Base-by-base conservation (phyloP, 1,140 invertebrate species). In the Callitettix versicolor region DNA sequence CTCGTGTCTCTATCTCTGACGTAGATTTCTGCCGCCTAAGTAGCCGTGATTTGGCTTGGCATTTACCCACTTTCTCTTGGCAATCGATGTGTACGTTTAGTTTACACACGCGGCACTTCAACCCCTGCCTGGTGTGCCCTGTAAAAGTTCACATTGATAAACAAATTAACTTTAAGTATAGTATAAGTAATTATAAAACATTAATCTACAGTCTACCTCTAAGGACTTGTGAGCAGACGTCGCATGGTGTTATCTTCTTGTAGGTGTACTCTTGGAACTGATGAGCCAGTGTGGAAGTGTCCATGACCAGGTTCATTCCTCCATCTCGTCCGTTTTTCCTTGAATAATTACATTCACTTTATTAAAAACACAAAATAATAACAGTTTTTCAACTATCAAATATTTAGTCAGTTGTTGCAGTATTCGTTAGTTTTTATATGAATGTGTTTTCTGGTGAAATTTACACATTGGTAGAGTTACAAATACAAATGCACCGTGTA, bases 241-340 rank as follows among this genome's bases (percentile, higher is more conserved):
- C 91, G 70, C 91, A 95, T 5, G 91, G 88, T 14, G 91, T 93
- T 60, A 95, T 93, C 72, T 94, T 95, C 71, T 93, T 92, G 69
- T 94, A 95, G 1, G 91, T 95, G 68, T 95, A 91, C 69, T 95
- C 91, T 69, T 91, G 85, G 74, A 93, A 89, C 61, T 86, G 81
- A 69, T 95, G 91, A 34, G 75, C 75, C 11, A n/a, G n/a, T n/a
- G n/a, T n/a, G n/a, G 78, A 75, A 60, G 84, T 79, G 46, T 64
- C 57, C 43, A 76, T 72, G 47, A 72, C 76, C 53, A 76, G 72
- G 53, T 40, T 76, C 73, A 49, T 74, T 73, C 60, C 55, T 79
- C 77, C 22, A 78, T 79, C 55, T 79, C 79, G 58, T 5, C 85
- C 80, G 68, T 86, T 89, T 73, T 86, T 86, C 75, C 86, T 89